These are phyloP conservation scores for Pandion haliaetus DNA, from an alignment of 2,113 vertebrate genomes.

Conservation along the genomic window DNA sequence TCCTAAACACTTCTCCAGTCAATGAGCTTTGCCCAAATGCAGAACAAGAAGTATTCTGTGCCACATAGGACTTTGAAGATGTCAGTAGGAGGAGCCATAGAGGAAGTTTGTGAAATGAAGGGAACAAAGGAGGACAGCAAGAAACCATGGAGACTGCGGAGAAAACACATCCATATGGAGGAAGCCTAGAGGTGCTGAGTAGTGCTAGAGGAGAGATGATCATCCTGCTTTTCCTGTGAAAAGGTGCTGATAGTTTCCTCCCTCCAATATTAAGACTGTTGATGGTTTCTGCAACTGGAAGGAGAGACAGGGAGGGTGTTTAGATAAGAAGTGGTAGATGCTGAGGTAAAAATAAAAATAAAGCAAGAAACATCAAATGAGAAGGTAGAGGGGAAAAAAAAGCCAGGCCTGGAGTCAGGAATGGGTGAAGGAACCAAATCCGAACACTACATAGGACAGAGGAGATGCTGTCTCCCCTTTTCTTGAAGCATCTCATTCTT, in stretches of 20 bases:
- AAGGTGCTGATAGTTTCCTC: background rate
- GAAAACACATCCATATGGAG: background rate
- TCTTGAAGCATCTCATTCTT: background rate
- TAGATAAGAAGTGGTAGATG: background rate
- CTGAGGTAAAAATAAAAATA: background rate
- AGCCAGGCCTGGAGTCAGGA: background rate
- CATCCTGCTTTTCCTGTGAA: background rate
- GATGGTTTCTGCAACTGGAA: background rate
- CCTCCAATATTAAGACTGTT: background rate
- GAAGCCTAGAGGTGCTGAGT: background rate
- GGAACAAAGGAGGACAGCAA: background rate
- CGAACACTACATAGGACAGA: background rate
- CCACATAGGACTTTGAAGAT: background rate
- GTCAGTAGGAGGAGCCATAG: background rate
- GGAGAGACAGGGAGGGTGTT: background rate
- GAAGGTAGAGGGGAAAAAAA: background rate
- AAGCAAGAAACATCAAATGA: background rate
- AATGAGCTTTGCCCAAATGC: background rate
- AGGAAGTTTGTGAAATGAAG: background rate
- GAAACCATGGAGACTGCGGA: background rate
- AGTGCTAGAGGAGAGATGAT: background rate
- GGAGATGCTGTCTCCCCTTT: background rate
- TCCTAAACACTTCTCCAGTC: background rate
- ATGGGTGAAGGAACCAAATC: background rate
- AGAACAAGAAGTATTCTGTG: background rate